A percentile compares a stretch with the other conserved stretches of the same genome.
Conservation (phyloP, 1,140 invertebrate species). For the Anastrepha obliqua region DNA sequence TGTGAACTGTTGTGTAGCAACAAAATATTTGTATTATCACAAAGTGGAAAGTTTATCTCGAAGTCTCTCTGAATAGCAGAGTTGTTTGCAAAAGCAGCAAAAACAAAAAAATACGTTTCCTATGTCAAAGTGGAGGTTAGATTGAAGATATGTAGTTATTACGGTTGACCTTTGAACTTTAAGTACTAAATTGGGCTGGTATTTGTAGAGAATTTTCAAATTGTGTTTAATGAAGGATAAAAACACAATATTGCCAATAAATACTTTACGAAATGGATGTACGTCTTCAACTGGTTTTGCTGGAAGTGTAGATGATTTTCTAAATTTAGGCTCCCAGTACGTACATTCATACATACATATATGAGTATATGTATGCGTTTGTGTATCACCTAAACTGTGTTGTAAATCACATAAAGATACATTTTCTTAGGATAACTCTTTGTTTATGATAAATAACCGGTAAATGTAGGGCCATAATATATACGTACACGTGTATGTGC, state of each 20-base stretch:
- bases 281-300: no score
- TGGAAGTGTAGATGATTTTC: no score
- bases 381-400: no score
- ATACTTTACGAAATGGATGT: background rate
- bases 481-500: no score
- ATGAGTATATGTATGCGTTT: no score
- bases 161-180: conserved; percentile 8
- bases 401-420: no score
- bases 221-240: conserved; percentile 3
- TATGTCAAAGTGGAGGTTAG: background rate
- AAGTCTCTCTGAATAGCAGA: background rate
- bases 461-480: no score
- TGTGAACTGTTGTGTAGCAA: background rate
- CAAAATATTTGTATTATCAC: background rate
- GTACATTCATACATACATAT: no score
- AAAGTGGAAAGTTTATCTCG: background rate
- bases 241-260: conserved; percentile 1
- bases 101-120: background rate
- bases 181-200: background rate
- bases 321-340: no score
- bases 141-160: conserved; percentile 23
- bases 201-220: background rate
- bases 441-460: no score
- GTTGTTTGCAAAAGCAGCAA: background rate
- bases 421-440: no score